Base-by-base conservation (phyloP, 1,140 invertebrate species). In the Cryptotermes secundus region DNA sequence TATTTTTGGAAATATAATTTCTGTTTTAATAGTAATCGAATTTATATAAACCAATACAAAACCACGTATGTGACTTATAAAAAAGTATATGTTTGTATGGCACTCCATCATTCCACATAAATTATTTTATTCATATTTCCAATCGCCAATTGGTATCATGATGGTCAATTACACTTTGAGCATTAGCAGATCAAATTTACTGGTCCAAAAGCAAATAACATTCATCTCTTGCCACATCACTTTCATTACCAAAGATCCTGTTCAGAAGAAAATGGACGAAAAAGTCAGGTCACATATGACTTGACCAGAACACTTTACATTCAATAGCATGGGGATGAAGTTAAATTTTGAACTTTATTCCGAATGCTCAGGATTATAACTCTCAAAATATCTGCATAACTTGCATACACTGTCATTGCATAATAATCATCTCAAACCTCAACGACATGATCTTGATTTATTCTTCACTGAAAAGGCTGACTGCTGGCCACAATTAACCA, bases 61-160 rank as follows among this genome's bases (percentile, higher is more conserved):
- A 72, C 59, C 26, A 72, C 26, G n/a, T n/a, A n/a, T n/a, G 59
- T 31, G 59, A 72, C 26, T 72, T 72, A 72, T 72, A 72, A 72
- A 72, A 72, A n/a, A n/a, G 31, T 72, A 72, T 31, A 72, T 72
- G 59, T 72, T n/a, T 72, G n/a, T 72, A 72, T 31, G 59, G 59
- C 59, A 72, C 26, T 6, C 26, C 26, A 72, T 72, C n/a, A 72
- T 72, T 31, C n/a, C n/a, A n/a, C n/a, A n/a, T n/a, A n/a, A n/a
- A n/a, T n/a, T n/a, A n/a, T n/a, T n/a, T n/a, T n/a, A n/a, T n/a
- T n/a, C n/a, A n/a, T n/a, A n/a, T n/a, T n/a, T n/a, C n/a, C n/a
- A n/a, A n/a, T n/a, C n/a, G n/a, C n/a, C 26, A 72, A 10, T 31
- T n/a, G 59, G 26, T n/a, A 72, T 14, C 59, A 31, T 12, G 31